phyloP scores from a whole-genome alignment of 2,113 vertebrate species.

The Nothoprocta pentlandii region DNA sequence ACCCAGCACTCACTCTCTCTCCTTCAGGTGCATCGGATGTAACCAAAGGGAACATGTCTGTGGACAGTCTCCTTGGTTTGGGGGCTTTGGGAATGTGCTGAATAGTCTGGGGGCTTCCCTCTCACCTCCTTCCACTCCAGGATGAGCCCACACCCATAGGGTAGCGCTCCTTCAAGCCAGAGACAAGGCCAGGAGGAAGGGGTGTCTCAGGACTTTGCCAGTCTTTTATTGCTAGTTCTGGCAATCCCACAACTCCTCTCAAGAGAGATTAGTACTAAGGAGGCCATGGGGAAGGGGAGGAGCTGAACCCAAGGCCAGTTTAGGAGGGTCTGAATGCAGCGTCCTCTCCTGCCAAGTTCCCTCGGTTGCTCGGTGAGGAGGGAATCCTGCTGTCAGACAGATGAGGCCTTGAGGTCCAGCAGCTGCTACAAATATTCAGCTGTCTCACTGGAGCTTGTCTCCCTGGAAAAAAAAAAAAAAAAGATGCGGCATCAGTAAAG shows the following conservation, averaged over 20 bases:
- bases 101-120: neutral
- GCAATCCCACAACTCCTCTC: constrained; percentile 13
- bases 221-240: constrained; percentile 18
- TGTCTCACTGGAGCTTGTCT: constrained; percentile 78
- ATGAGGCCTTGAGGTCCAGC: constrained; percentile 71
- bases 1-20: constrained; percentile 34
- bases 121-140: constrained; percentile 31
- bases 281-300: neutral
- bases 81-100: constrained; percentile 49
- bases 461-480: constrained; percentile 65
- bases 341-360: constrained; percentile 44
- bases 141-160: constrained; percentile 53
- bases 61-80: neutral
- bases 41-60: neutral
- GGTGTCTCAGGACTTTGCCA: constrained; percentile 23
- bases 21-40: constrained; percentile 59
- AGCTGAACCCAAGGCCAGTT: constrained; percentile 54
- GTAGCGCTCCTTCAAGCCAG: constrained; percentile 34
- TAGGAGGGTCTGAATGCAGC: constrained; percentile 44
- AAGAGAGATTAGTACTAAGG: constrained; percentile 43
- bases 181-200: constrained; percentile 50
- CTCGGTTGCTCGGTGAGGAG: constrained; percentile 58
- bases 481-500: constrained; percentile 36
- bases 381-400: constrained; percentile 62
- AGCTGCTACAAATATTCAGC: constrained; percentile 80